Evolutionary conservation across 2,797 vertebrate species (phyloP), one percentile per base, ranked within the genome.

Genomic region (Hirundo rustica): DNA sequence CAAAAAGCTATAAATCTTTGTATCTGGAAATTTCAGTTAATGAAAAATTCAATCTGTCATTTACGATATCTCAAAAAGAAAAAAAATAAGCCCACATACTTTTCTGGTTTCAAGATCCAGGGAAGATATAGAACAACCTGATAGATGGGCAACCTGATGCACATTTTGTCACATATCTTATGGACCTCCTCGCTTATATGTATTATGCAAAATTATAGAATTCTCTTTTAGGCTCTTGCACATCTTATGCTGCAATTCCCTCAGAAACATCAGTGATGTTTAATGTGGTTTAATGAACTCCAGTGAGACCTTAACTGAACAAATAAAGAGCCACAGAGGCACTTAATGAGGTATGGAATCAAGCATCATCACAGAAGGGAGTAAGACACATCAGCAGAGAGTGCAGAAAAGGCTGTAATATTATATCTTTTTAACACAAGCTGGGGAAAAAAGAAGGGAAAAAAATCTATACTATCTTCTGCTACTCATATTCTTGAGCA

Each of bases 261-360:
- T 79, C 34, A 80, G 38, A 51, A 85, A 74, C n/a, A 4, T 44
- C 82, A 61, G 16, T 76, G 32, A 45, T 64, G 54, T 71, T 79
- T 85, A 76, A 82, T 85, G 47, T 61, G 21, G 38, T 89, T 96
- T 84, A 85, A 93, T 73, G 77, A 79, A 93, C 38, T 91, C 51
- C 74, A 88, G 13, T 74, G 88, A 88, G 78, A 94, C 45, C 27
- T 65, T 78, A 90, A 54, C 71, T 64, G 64, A 91, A 79, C 64
- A 86, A 96, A 92, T 64, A 88, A 55, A 87, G 68, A 91, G 54
- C 20, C 53, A 45, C 25, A 50, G 29, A n/a, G 42, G 30, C 50
- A 62, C 32, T 89, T 87, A 92, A 85, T 91, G 79, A 90, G 42
- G 55, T 70, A 83, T 86, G 48, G 65, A 94, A 90, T 80, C 58